phyloP scores from a whole-genome alignment of 2,113 vertebrate genomes.

The Apeltes quadracus region DNA sequence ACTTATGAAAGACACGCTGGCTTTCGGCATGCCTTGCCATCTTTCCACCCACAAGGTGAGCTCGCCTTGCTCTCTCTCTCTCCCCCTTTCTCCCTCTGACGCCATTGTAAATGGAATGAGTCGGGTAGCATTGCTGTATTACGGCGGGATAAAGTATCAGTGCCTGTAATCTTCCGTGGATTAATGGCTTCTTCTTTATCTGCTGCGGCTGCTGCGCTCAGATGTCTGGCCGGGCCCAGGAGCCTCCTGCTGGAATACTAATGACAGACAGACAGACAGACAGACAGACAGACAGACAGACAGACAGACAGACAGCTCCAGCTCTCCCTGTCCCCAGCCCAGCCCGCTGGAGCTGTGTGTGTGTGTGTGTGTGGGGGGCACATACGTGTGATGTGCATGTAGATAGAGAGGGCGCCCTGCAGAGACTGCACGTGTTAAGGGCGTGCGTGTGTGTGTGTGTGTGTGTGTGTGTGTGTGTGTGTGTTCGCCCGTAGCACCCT shows the following conservation, averaged over 20 bases:
- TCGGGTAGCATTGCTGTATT: slow-evolving; percentile 83
- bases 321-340: slow-evolving; percentile 67
- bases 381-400: slow-evolving; percentile 63
- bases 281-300: slow-evolving; percentile 86
- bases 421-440: slow-evolving; percentile 41
- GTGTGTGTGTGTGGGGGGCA: slow-evolving; percentile 37
- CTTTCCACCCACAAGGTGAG: slow-evolving; percentile 74
- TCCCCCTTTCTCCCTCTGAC: slow-evolving; percentile 69
- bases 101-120: slow-evolving; percentile 81
- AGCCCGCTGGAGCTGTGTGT: slow-evolving; percentile 43
- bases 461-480: slow-evolving; percentile 28
- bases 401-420: slow-evolving; percentile 36
- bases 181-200: slow-evolving; percentile 99
- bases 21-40: slow-evolving; percentile 61
- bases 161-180: slow-evolving; percentile 98
- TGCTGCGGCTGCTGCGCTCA: slow-evolving; percentile 94
- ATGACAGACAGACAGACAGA: slow-evolving; percentile 84
- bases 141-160: slow-evolving; percentile 96
- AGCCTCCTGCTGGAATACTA: slow-evolving; percentile 97
- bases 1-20: slow-evolving; percentile 47
- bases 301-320: slow-evolving; percentile 76
- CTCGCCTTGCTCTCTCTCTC: slow-evolving; percentile 36
- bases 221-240: slow-evolving; percentile 95
- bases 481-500: slow-evolving; percentile 60
- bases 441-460: slow-evolving; percentile 32